These are phyloP conservation scores for Nilaparvata lugens DNA, from an alignment of 1,140 invertebrate genomes.

Conservation along the genomic window DNA sequence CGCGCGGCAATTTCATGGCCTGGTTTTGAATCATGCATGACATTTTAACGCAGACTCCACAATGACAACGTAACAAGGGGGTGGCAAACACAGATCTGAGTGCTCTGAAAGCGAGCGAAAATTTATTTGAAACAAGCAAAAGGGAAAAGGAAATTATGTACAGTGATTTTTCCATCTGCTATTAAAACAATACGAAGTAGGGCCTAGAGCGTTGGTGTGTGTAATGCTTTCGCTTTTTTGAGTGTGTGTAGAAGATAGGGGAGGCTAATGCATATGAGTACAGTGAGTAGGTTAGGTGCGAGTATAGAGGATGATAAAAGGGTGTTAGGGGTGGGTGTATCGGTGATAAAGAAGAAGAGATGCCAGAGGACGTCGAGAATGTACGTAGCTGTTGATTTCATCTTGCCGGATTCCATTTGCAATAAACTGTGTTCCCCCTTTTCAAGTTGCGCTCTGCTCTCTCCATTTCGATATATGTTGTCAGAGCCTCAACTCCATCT, in stretches of 20 bases:
- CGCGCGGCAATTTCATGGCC: too few relatives aligned
- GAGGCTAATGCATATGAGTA: constrained; percentile 1
- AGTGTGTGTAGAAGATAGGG: not conserved
- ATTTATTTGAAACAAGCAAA: not conserved
- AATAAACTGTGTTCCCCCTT: not conserved
- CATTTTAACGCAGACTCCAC: too few relatives aligned
- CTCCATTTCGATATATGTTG: too few relatives aligned
- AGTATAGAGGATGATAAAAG: not conserved
- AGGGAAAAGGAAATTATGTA: not conserved
- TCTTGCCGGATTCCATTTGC: constrained; percentile 4
- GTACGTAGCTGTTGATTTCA: not conserved
- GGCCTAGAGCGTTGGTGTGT: not conserved
- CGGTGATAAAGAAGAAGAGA: not conserved
- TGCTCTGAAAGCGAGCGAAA: not conserved
- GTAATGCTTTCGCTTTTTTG: too few relatives aligned
- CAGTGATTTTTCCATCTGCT: not conserved
- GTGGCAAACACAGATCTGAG: too few relatives aligned
- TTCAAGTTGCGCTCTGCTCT: not conserved
- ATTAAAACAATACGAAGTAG: constrained; percentile 2
- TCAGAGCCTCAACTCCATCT: too few relatives aligned
- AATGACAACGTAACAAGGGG: too few relatives aligned
- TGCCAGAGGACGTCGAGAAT: not conserved
- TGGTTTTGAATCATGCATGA: too few relatives aligned
- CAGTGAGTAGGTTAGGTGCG: not conserved
- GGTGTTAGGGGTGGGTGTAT: not conserved